Conservation (phyloP, 2,113 vertebrate genomes). For the Brachypodius melanocephalos region DNA sequence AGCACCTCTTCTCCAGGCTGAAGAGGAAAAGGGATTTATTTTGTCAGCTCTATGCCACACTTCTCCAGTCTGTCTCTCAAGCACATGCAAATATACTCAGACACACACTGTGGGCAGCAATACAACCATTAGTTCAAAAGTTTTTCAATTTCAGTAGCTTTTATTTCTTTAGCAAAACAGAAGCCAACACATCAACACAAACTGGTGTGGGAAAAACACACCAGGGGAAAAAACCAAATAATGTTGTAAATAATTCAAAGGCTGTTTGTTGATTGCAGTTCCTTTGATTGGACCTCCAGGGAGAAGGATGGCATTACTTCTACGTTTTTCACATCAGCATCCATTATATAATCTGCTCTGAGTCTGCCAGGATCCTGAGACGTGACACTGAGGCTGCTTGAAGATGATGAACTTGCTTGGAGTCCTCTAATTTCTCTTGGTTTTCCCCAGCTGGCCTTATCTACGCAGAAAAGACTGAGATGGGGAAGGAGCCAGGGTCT, state of each 20-base stretch:
- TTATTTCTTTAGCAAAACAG: slow-evolving; percentile 39
- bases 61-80: background rate
- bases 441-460: background rate
- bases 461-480: fast-evolving
- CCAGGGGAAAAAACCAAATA: background rate
- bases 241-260: background rate
- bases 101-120: fast-evolving
- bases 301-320: background rate
- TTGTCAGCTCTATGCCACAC: background rate
- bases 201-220: background rate
- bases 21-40: background rate
- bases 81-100: fast-evolving
- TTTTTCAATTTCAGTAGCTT: background rate
- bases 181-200: background rate
- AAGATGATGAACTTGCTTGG: background rate
- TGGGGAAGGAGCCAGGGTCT: background rate
- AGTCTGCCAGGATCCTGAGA: background rate
- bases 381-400: background rate
- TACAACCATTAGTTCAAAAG: background rate
- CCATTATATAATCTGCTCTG: background rate
- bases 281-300: background rate
- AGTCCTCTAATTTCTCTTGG: background rate
- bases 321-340: background rate
- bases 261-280: background rate
- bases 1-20: background rate